phyloP scores from a whole-genome alignment of 2,113 vertebrate genomes.

The Festucalex cinctus region DNA sequence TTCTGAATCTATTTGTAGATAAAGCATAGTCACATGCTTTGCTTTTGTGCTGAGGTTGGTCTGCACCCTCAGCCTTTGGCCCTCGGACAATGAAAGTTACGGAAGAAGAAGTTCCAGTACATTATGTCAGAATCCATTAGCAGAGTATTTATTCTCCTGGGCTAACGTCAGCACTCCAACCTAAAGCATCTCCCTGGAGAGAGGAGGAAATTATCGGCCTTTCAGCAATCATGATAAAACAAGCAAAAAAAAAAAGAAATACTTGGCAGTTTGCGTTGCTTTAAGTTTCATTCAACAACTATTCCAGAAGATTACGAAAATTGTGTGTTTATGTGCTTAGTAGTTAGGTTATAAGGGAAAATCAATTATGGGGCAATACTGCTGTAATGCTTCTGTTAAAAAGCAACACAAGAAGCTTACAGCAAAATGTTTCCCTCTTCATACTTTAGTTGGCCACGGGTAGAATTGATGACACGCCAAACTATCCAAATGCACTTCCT shows the following conservation, averaged over 20 bases:
- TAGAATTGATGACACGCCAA: constrained; percentile 20
- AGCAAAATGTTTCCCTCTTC: neutral
- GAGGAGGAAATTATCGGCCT: constrained; percentile 19
- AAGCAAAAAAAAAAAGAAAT: constrained; percentile 6
- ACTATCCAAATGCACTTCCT: constrained; percentile 18
- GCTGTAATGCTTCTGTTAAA: neutral
- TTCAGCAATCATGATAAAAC: constrained; percentile 18
- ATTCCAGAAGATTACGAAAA: neutral
- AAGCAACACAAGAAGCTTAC: neutral
- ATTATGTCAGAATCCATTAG: constrained; percentile 46
- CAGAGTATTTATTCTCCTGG: constrained; percentile 19
- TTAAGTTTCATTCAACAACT: constrained; percentile 5
- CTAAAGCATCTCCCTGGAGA: neutral
- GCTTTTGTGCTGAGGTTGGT: constrained; percentile 14
- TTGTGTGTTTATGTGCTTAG: neutral
- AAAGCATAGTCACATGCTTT: constrained; percentile 20
- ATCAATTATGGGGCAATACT: neutral
- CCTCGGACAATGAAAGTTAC: constrained; percentile 12
- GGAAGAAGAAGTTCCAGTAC: constrained; percentile 15
- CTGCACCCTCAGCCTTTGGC: constrained; percentile 4
- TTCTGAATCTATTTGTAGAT: constrained; percentile 27
- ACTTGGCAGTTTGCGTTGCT: neutral
- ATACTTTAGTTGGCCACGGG: constrained; percentile 1
- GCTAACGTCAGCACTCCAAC: constrained; percentile 21
- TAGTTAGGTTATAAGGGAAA: neutral